phyloP scores from a whole-genome alignment of 1,140 invertebrate genomes.

The Lordiphosa stackelbergi region DNA sequence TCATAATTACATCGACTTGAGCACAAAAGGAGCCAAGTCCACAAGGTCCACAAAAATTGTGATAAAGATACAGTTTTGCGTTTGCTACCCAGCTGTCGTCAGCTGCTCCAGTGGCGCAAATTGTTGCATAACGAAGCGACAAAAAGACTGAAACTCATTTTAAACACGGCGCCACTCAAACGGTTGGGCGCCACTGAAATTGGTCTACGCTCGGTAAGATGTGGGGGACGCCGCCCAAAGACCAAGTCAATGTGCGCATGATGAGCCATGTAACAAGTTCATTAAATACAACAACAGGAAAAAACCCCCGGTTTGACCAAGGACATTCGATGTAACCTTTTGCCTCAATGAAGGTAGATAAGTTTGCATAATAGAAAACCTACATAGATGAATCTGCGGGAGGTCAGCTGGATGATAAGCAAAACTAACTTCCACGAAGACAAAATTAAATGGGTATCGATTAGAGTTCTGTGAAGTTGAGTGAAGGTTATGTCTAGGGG shows the following conservation, averaged over 20 bases:
- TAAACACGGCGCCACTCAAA: slow-evolving; percentile 46
- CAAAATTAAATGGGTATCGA: too few species aligned
- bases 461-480: too few species aligned
- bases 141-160: slow-evolving; percentile 46
- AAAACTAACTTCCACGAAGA: too few species aligned
- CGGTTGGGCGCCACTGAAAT: slow-evolving; percentile 45
- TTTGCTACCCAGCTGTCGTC: slow-evolving; percentile 12
- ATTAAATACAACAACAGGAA: slow-evolving; percentile 31
- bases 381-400: background rate
- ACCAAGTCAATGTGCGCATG: slow-evolving; percentile 34
- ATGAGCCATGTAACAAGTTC: slow-evolving; percentile 40
- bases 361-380: slow-evolving; percentile 9
- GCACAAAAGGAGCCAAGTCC: slow-evolving; percentile 26
- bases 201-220: slow-evolving; percentile 16
- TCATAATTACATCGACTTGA: slow-evolving; percentile 59
- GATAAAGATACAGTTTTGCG: slow-evolving; percentile 12
- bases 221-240: background rate
- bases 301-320: slow-evolving; percentile 33
- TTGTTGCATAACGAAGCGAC: slow-evolving; percentile 49
- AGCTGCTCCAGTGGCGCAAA: slow-evolving; percentile 23
- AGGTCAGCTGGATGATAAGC: too few species aligned
- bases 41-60: slow-evolving; percentile 17
- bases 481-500: too few species aligned
- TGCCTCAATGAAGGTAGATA: slow-evolving; percentile 9
- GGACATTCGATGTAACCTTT: slow-evolving; percentile 32